Percentiles rank a stretch among this genome's conserved stretches.
These are phyloP conservation scores for Phycodurus eques DNA, from an alignment of 2,113 vertebrate genomes.

Conservation along the genomic window DNA sequence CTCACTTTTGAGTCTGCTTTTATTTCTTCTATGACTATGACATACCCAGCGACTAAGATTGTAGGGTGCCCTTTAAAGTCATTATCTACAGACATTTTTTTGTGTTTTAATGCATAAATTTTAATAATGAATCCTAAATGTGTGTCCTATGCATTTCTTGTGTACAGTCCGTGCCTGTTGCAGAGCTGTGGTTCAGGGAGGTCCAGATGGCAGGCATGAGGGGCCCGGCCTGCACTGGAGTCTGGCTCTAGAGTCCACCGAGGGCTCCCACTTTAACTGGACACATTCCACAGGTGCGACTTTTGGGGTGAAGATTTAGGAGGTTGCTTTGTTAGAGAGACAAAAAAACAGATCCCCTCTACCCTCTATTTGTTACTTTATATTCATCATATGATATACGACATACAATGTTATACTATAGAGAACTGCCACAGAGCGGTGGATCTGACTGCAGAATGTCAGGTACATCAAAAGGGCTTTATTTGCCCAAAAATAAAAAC, in stretches of 20 bases:
- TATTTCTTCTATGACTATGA: neutral
- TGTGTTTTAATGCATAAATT: neutral
- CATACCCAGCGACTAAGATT: neutral
- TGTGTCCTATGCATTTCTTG: neutral
- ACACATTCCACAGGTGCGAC: constrained; percentile 77
- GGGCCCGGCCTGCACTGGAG: constrained; percentile 70
- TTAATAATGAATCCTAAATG: neutral
- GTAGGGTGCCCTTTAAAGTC: no score
- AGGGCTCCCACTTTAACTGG: constrained; percentile 74
- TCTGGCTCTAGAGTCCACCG: constrained; percentile 76
- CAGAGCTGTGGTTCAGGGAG: constrained; percentile 62
- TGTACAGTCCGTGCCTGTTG: constrained; percentile 35
- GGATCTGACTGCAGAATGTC: no score
- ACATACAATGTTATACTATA: neutral
- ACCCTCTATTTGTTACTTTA: neutral
- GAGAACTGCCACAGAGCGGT: no score
- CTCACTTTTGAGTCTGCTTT: no score
- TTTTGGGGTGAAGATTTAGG: neutral
- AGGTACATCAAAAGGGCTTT: no score
- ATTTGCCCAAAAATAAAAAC: no score
- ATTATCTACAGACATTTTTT: neutral
- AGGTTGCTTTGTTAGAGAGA: neutral
- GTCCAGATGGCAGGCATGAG: constrained; percentile 76
- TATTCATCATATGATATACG: neutral
- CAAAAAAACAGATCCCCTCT: neutral